These are phyloP conservation scores for Actinia equina DNA, from an alignment of 64 coral and sea anemone species.

Conservation along the genomic window DNA sequence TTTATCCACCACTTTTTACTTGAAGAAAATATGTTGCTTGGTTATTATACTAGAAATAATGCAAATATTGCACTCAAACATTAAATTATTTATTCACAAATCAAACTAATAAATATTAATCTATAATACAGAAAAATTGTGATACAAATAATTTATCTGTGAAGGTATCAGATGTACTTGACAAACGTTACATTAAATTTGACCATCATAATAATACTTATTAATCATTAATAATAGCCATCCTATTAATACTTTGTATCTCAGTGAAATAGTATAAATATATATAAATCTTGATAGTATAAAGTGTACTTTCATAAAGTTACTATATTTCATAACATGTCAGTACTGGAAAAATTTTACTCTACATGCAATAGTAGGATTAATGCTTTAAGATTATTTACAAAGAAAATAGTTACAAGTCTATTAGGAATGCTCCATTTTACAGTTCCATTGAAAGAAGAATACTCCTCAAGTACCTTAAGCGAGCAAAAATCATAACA, in stretches of 20 bases:
- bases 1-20: too few species aligned
- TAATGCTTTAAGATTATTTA: neutral
- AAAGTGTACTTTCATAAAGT: neutral
- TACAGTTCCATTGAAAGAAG: too few species aligned
- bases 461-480: too few species aligned
- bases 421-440: neutral
- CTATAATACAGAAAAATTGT: neutral
- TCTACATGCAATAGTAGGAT: neutral
- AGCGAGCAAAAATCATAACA: too few species aligned
- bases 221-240: neutral
- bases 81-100: too few species aligned
- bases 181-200: neutral
- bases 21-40: too few species aligned
- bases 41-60: too few species aligned
- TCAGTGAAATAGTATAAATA: neutral
- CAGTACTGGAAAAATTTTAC: neutral
- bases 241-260: neutral
- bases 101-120: neutral
- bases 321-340: neutral
- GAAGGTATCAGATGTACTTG: neutral
- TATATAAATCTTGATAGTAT: slow-evolving; percentile 1
- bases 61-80: too few species aligned
- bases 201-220: too few species aligned
- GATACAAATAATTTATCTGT: slow-evolving; percentile 8
- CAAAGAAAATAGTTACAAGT: neutral